These are phyloP conservation scores for Sebastes cheni DNA, from an alignment of 2,797 vertebrate species.

Conservation along the genomic window DNA sequence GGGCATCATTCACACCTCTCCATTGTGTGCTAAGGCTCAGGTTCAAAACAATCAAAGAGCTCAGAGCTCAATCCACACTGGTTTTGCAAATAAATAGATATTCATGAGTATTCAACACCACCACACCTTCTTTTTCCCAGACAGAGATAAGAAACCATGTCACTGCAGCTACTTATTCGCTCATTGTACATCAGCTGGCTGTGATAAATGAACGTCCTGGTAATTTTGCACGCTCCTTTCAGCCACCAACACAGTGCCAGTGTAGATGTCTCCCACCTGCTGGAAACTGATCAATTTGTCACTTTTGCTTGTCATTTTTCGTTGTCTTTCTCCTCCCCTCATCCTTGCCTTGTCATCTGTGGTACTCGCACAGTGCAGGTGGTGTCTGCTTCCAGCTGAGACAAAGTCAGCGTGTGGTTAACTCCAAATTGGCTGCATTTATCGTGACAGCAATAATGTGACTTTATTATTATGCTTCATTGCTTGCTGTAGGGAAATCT, in stretches of 20 bases:
- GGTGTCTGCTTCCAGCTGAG: constrained; percentile 28
- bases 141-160: constrained; percentile 34
- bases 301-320: constrained; percentile 36
- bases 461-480: constrained; percentile 7
- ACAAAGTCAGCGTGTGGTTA: neutral
- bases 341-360: constrained; percentile 21
- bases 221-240: constrained; percentile 35
- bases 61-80: constrained; percentile 8
- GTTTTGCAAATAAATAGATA: constrained; percentile 47
- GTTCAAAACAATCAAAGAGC: constrained; percentile 22
- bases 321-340: constrained; percentile 10
- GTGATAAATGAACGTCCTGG: constrained; percentile 38
- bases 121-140: neutral
- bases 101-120: constrained; percentile 45
- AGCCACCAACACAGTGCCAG: neutral
- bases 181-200: constrained; percentile 15
- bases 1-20: constrained; percentile 43
- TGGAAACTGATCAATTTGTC: constrained; percentile 43
- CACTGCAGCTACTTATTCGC: neutral
- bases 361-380: constrained; percentile 39
- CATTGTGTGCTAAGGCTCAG: constrained; percentile 54
- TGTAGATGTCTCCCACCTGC: constrained; percentile 46
- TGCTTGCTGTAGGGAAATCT: constrained; percentile 7
- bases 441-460: neutral
- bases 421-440: neutral